A percentile compares a stretch with the other conserved stretches of the same genome.
Evolutionary conservation across 2,113 vertebrate genomes (phyloP).

Genomic region (Tychaedon coryphoeus): DNA sequence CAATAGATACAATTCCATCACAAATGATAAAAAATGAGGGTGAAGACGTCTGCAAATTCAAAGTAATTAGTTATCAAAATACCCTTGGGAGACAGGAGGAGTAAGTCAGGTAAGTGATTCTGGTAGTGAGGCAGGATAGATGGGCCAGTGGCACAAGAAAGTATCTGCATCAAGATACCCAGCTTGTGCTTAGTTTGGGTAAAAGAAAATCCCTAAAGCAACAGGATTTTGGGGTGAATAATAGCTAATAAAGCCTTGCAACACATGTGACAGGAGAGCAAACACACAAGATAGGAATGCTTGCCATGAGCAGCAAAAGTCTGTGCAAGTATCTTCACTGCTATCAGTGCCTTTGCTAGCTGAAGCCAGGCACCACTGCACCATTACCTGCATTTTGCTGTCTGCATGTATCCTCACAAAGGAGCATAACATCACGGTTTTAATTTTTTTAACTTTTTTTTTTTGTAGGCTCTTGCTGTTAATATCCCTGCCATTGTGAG

Average conservation of each 20-base stretch:
- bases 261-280: neutral
- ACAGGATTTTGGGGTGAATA: neutral
- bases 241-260: neutral
- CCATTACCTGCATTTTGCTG: neutral
- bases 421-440: fast-evolving
- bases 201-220: neutral
- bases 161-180: neutral
- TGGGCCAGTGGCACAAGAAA: neutral
- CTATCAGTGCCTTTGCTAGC: neutral
- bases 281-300: neutral
- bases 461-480: neutral
- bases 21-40: neutral
- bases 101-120: neutral
- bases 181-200: neutral
- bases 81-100: neutral
- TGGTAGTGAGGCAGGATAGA: neutral
- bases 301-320: neutral
- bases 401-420: neutral
- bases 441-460: neutral
- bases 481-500: neutral
- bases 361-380: neutral
- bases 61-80: neutral
- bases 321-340: neutral
- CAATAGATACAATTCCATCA: neutral
- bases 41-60: neutral